Base-by-base conservation (phyloP, 2,797 vertebrate genomes). In the Sphaeramia orbicularis region DNA sequence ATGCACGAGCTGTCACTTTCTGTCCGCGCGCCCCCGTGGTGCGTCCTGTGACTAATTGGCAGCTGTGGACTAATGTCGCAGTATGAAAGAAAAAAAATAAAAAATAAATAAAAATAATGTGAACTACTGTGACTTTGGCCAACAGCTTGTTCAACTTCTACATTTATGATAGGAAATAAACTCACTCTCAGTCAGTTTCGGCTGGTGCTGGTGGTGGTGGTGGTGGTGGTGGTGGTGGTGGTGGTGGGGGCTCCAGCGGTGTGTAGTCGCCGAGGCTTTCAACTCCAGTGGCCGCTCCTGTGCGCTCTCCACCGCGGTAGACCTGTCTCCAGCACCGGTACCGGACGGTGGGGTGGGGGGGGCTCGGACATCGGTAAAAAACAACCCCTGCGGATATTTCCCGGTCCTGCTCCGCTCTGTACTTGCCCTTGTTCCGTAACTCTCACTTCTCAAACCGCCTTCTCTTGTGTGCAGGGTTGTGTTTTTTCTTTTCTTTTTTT, bases 11-110 rank as follows among this genome's bases (percentile, higher is more conserved):
- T 66, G 84, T 80, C 75, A 78, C 58, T 65, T 4, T 18, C n/a
- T 65, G 48, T 6, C 49, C 1, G 60, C 53, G 59, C 45, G 65
- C 44, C 45, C 49, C 11, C 40, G 53, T 18, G 40, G 19, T 41
- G 50, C 15, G 78, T 85, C 82, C 80, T 75, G 84, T 85, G 77
- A 79, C 85, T 86, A 81, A 87, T 88, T 89, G 84, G 86, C 84
- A 82, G 72, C 73, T 60, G 66, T 57, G 84, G 80, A 78, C 81
- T 80, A 71, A 75, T 88, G 90, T 88, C 87, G 88, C 88, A 91
- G 80, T 71, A 57, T 24, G 51, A 75, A 80, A 78, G 59, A 50
- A 10, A n/a, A n/a, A 35, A 15, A 52, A 11, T n/a, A n/a, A n/a
- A n/a, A n/a, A n/a, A 64, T 13, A 64, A 61, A 60, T 49, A 55